phyloP scores from a whole-genome alignment of 1,140 invertebrate species.

The Mamestra configurata region DNA sequence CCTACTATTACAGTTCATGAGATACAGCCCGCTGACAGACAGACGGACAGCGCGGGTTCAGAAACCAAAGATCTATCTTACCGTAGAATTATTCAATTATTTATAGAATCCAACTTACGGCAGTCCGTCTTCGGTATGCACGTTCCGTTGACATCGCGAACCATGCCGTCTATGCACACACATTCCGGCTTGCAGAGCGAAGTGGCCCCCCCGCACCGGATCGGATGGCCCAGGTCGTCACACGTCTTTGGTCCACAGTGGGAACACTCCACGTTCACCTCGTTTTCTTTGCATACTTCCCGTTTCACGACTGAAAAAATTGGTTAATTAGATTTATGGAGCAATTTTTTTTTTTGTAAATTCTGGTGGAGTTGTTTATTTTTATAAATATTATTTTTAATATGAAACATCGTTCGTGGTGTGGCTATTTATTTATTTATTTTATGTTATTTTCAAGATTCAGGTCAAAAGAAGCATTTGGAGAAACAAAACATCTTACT shows the following conservation, averaged over 20 bases:
- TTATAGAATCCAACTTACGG: slow-evolving; percentile 39
- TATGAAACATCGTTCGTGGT: no score
- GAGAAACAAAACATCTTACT: no score
- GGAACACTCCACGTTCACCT: slow-evolving; percentile 61
- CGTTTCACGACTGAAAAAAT: slow-evolving; percentile 57
- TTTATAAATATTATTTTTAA: no score
- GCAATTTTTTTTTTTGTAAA: not conserved
- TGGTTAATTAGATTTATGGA: not conserved
- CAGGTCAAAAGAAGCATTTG: no score
- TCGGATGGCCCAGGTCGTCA: slow-evolving; percentile 61
- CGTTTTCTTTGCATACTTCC: slow-evolving; percentile 56
- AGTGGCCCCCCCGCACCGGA: slow-evolving; percentile 58
- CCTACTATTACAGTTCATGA: no score
- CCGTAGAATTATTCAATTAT: not conserved
- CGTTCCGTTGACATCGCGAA: slow-evolving; percentile 60
- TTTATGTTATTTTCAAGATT: no score
- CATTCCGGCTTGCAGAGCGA: slow-evolving; percentile 65
- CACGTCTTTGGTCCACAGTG: slow-evolving; percentile 65
- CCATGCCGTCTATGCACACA: slow-evolving; percentile 66
- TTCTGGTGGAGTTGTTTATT: not conserved
- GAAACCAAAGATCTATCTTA: no score
- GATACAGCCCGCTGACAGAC: no score
- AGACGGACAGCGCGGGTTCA: no score
- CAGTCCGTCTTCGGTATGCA: slow-evolving; percentile 67
- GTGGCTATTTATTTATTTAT: no score